Percentiles rank a stretch among this genome's conserved stretches.
phyloP scores from a whole-genome alignment of 2,797 vertebrate genomes.

The Carduelis carduelis region DNA sequence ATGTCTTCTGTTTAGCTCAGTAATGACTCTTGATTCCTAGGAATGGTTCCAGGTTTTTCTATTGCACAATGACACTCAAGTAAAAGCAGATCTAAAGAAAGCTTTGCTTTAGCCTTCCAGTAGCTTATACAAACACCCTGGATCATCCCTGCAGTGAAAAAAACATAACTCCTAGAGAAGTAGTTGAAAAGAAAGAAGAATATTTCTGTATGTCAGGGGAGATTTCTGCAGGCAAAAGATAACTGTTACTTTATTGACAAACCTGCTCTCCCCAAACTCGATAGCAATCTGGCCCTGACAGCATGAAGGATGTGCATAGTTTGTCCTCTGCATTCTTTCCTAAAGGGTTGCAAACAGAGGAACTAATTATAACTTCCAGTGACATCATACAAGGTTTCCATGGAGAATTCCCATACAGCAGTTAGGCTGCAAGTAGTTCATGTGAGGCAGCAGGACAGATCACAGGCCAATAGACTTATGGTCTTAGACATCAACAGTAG shows the following conservation, averaged over 20 bases:
- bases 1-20: neutral
- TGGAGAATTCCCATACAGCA: neutral
- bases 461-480: neutral
- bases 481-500: neutral
- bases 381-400: constrained; percentile 17
- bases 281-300: neutral
- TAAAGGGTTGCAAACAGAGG: neutral
- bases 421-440: neutral
- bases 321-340: neutral
- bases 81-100: neutral
- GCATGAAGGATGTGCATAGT: neutral
- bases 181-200: neutral
- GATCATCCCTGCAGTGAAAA: constrained; percentile 9
- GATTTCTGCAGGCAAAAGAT: constrained; percentile 35
- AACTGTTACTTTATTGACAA: constrained; percentile 41
- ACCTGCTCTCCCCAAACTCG: neutral
- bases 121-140: constrained; percentile 19
- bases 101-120: constrained; percentile 18
- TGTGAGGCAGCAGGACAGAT: neutral
- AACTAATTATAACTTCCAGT: constrained; percentile 11
- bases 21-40: neutral
- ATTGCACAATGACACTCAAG: neutral
- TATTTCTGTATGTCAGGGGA: neutral
- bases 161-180: neutral
- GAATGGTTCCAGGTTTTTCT: neutral